Base-by-base conservation (phyloP, 1,140 invertebrate species). In the Agrilus planipennis region DNA sequence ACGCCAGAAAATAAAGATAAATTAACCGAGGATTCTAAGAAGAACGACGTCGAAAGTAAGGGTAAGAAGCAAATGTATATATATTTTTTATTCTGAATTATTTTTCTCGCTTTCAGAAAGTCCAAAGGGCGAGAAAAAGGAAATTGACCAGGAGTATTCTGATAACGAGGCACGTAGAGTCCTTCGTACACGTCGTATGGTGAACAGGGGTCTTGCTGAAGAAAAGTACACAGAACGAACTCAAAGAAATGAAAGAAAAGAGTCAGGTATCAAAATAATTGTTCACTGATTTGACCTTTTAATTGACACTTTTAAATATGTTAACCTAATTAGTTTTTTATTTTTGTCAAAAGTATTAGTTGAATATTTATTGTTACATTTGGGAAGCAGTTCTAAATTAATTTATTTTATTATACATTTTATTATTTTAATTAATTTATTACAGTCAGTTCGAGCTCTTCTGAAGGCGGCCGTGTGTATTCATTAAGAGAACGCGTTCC, bases 401-500 rank as follows among this genome's bases (percentile, higher is more conserved):
- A n/a, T n/a, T n/a, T n/a, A n/a, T n/a, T n/a, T n/a, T n/a, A n/a
- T n/a, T n/a, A n/a, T n/a, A n/a, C n/a, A n/a, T n/a, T n/a, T n/a
- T n/a, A n/a, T n/a, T n/a, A 15, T 16, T 32, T 32, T 32, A 32
- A 32, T 32, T 40, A 18, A 9, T 34, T 11, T 20, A 17, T 47
- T 35, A 15, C 11, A 52, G 49, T 38, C 6, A 53, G 40, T 36
- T 55, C 50, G 3, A 48, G 46, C 22, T 51, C 52, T 20, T 50
- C 48, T 25, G 36, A 34, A 16, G 55, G 46, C 15, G 47, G 37
- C 41, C 45, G 42, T 36, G 48, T 28, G 9, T 60, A 60, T 45
- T 54, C 51, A 1, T 47, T 60, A 27, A 49, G 58, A 32, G 42
- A 55, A 18, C 48, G 57, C 9, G 21, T 34, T 9, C 48, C 53